Evolutionary conservation across 2,888 invertebrate species (phyloP).

Genomic region (Zootermopsis nevadensis): DNA sequence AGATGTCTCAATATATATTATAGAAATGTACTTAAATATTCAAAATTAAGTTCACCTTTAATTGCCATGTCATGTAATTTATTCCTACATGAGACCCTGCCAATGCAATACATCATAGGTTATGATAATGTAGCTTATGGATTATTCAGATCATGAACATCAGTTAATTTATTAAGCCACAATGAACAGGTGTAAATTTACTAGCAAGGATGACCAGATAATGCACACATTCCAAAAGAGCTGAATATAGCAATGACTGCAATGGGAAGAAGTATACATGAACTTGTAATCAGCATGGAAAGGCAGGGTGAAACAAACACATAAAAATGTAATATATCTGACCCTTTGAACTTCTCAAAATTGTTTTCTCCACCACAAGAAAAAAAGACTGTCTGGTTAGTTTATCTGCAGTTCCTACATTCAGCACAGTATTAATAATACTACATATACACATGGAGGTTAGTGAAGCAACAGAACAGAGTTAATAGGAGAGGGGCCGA

Average conservation of each 20-base stretch:
- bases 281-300: neutral
- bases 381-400: neutral
- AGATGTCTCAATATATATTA: too few relatives aligned
- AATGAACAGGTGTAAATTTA: too few relatives aligned
- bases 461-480: neutral
- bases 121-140: too few relatives aligned
- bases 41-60: too few relatives aligned
- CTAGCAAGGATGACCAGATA: neutral
- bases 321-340: neutral
- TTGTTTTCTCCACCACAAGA: neutral
- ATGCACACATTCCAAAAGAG: neutral
- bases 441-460: neutral
- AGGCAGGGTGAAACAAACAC: neutral
- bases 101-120: too few relatives aligned
- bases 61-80: too few relatives aligned
- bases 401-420: neutral
- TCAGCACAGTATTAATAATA: conserved; percentile 4
- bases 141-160: too few relatives aligned
- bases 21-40: too few relatives aligned
- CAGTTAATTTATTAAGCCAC: too few relatives aligned
- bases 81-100: too few relatives aligned
- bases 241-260: neutral
- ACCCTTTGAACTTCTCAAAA: neutral
- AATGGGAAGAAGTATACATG: neutral
- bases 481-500: neutral